phyloP scores from a whole-genome alignment of 2,113 vertebrate genomes.

The Gymnorhina tibicen region DNA sequence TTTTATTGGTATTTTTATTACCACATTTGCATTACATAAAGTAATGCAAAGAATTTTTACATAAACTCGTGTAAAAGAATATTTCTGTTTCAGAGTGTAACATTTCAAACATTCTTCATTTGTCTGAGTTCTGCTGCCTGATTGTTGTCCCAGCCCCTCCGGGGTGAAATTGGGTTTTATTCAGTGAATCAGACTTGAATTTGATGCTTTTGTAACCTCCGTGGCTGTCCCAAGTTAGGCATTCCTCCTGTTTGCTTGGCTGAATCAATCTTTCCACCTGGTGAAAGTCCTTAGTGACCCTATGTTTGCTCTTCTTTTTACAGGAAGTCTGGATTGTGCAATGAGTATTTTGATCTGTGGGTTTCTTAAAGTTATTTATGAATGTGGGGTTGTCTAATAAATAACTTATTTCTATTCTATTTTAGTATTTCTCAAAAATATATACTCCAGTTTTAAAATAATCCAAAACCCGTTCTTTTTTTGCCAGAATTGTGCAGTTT shows the following conservation, averaged over 20 bases:
- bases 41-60: neutral
- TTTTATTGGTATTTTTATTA: neutral
- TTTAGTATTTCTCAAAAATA: neutral
- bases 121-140: neutral
- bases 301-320: neutral
- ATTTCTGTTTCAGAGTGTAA: neutral
- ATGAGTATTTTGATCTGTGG: neutral
- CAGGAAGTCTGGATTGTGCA: neutral
- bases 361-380: neutral
- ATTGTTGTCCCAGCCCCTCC: neutral
- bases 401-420: neutral
- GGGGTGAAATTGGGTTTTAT: neutral
- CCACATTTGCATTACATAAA: neutral
- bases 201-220: neutral
- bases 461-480: accelerated
- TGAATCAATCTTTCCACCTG: neutral
- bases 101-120: neutral
- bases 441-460: neutral
- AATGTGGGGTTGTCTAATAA: neutral
- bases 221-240: neutral
- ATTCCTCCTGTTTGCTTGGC: neutral
- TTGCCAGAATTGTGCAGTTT: neutral
- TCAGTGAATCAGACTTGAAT: neutral
- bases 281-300: neutral
- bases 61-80: neutral